Evolutionary conservation across 2,888 invertebrate species (phyloP), one percentile per base, ranked within the genome.

Genomic region (Latrodectus hesperus): DNA sequence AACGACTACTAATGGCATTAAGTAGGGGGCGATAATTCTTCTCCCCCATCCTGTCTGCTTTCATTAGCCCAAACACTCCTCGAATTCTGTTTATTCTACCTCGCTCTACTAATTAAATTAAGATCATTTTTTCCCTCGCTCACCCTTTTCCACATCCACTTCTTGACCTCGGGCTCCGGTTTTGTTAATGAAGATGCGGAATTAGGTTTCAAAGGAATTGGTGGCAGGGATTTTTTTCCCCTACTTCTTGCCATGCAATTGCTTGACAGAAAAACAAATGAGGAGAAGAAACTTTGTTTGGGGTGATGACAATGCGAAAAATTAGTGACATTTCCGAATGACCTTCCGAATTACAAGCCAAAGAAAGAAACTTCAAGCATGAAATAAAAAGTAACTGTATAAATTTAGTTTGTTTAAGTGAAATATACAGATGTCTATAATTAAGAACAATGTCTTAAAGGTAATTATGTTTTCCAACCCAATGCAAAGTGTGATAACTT

Each of bases 1-100:
- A 81, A 65, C 67, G 81, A 81, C 81, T 81, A 65, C 73, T 81
- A 74, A 81, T 74, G 81, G 51, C 81, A 74, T 81, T 81, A 81
- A 74, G 65, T 71, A n/a, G 68, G 70, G 72, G 72, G 81, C 55
- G 73, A 68, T 77, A 53, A 67, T 77, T 68, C 77, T 53, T 51
- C 16, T 68, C 22, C 75, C n/a, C 49, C n/a, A 12, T 51, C 17
- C 38, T 60, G 38, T 73, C 73, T 60, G 49, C 73, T 81, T 81
- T 81, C 81, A 81, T 74, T 81, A 81, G 73, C n/a, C 49, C 53
- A 17, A 72, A 81, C 81, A 81, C 67, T 74, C 73, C 73, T 64
- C 67, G 67, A 67, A 67, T 73, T 53, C 51, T 73, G 81, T 81
- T 81, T 81, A 74, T 81, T 81, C 81, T 81, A 67, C 73, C 53